Conservation (phyloP, 2,797 vertebrate genomes). For the Myotis planiceps region DNA sequence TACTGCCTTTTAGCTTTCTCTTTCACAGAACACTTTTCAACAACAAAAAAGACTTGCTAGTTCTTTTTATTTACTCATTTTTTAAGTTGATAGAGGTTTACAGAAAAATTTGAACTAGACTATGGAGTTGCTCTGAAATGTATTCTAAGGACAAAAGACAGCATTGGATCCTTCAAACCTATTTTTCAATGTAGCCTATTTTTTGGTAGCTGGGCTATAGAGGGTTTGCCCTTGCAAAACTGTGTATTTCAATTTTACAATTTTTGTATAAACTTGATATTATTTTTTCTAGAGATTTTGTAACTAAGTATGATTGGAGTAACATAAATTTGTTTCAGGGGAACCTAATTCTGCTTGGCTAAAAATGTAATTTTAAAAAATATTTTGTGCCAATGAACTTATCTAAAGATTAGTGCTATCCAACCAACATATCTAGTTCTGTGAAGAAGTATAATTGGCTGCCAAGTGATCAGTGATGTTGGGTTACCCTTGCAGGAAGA, state of each 20-base stretch:
- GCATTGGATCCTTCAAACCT: neutral
- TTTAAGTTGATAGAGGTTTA: neutral
- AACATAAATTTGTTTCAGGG: neutral
- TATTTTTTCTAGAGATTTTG: conserved; percentile 25
- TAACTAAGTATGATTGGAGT: neutral
- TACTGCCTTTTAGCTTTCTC: neutral
- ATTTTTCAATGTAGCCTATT: neutral
- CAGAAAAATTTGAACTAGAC: neutral
- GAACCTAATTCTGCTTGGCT: neutral
- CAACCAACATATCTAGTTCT: neutral
- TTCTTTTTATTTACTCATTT: neutral
- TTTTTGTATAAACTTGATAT: neutral
- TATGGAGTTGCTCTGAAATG: neutral
- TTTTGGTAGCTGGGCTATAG: neutral
- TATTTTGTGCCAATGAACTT: neutral
- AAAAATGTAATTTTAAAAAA: neutral
- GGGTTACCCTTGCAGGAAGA: neutral
- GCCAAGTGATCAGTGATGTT: neutral
- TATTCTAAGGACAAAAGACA: neutral
- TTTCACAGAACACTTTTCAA: neutral
- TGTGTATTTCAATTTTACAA: neutral
- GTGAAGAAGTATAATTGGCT: neutral
- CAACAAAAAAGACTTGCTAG: neutral
- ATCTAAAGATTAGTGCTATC: neutral
- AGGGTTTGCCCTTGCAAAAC: neutral